Percentiles rank a stretch among this genome's conserved stretches.
Conservation (phyloP, 2,888 invertebrate genomes). For the Nemoura dubitans region DNA sequence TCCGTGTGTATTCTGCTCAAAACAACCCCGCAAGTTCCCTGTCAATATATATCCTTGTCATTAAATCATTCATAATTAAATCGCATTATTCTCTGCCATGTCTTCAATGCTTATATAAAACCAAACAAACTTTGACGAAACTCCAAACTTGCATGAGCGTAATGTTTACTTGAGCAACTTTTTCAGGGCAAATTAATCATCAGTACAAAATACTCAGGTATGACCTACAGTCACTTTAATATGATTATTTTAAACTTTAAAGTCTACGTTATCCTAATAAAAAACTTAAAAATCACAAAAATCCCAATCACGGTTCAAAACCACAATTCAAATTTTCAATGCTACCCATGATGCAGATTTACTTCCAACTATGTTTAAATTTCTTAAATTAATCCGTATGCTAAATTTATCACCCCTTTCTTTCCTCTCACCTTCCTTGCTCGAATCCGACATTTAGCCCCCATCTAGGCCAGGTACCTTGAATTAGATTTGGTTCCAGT, state of each 20-base stretch:
- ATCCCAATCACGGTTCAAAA: too few species aligned
- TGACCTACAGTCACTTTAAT: neutral
- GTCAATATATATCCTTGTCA: neutral
- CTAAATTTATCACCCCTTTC: too few species aligned
- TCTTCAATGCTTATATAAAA: neutral
- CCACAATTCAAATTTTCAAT: too few species aligned
- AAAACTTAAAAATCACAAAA: too few species aligned
- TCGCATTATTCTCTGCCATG: neutral
- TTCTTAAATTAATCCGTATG: too few species aligned
- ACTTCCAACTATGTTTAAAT: too few species aligned
- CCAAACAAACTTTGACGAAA: constrained; percentile 12
- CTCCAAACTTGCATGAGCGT: neutral
- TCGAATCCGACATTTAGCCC: neutral
- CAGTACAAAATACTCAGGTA: neutral
- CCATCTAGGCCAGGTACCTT: neutral
- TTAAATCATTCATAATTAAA: constrained; percentile 7
- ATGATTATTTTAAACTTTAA: too few species aligned
- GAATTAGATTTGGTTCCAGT: neutral
- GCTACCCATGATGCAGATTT: too few species aligned
- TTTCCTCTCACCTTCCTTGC: too few species aligned
- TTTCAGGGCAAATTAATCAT: neutral
- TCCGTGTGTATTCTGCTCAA: neutral
- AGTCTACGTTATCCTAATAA: too few species aligned
- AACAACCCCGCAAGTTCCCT: neutral
- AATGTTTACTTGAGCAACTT: neutral